These are phyloP conservation scores for Lasioglossum lativentre DNA, from an alignment of 2,888 invertebrate species.

Conservation along the genomic window DNA sequence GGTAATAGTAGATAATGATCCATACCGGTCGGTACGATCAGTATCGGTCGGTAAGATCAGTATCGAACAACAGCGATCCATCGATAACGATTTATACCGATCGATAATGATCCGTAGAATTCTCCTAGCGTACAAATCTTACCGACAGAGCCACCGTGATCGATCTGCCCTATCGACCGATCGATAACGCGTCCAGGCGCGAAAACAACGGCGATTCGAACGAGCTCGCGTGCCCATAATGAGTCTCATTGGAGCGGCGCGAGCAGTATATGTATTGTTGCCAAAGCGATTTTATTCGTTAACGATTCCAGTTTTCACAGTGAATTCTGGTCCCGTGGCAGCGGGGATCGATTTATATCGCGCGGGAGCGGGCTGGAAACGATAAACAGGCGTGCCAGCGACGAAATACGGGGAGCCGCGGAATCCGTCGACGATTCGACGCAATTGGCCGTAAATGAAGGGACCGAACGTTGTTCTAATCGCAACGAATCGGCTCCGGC, in stretches of 20 bases:
- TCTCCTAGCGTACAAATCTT: not conserved
- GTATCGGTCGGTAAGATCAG: no score
- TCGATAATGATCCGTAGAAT: not conserved
- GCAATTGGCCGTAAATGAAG: conserved; percentile 63
- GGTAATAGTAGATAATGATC: no score
- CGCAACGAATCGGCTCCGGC: conserved; percentile 34
- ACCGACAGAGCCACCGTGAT: not conserved
- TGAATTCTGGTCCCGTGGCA: not conserved
- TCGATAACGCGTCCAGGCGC: not conserved
- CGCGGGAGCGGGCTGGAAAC: not conserved
- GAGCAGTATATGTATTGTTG: not conserved
- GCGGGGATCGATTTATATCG: conserved; percentile 28
- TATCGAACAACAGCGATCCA: no score
- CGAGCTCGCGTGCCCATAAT: not conserved
- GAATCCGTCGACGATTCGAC: conserved; percentile 37
- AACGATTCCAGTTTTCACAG: not conserved
- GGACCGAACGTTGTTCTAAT: conserved; percentile 57
- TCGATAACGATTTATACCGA: not conserved
- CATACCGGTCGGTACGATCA: no score
- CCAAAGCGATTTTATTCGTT: not conserved
- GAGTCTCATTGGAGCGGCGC: not conserved
- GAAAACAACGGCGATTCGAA: not conserved
- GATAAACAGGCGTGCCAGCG: conserved; percentile 25
- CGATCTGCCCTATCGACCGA: not conserved
- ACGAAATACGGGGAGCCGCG: conserved; percentile 38